Conservation (phyloP, 2,113 vertebrate species). For the Xyrauchen texanus region DNA sequence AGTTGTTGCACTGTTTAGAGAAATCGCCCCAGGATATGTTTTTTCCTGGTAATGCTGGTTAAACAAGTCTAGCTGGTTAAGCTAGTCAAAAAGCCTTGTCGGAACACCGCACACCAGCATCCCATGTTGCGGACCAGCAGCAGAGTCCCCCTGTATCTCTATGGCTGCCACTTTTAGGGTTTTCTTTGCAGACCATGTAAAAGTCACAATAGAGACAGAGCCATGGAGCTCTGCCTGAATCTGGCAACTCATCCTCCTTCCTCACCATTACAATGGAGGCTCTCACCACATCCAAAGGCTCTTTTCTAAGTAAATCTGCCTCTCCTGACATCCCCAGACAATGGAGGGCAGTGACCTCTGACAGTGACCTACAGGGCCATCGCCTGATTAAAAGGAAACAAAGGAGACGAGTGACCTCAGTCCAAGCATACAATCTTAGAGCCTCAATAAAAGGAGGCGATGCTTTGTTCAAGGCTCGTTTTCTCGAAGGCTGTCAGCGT, state of each 20-base stretch:
- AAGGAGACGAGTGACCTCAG: conserved; percentile 25
- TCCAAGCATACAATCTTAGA: conserved; percentile 35
- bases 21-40: too few species aligned
- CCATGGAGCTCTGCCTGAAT: neutral
- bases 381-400: conserved; percentile 37
- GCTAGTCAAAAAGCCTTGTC: too few species aligned
- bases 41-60: too few species aligned
- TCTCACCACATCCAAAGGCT: conserved; percentile 38
- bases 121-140: too few species aligned
- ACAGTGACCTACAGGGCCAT: conserved; percentile 10
- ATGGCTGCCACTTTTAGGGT: too few species aligned
- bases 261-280: conserved; percentile 22
- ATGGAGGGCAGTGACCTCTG: conserved; percentile 40
- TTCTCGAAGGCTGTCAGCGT: conserved; percentile 23
- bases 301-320: conserved; percentile 29
- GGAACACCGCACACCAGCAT: too few species aligned
- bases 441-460: neutral
- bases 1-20: too few species aligned
- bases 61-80: too few species aligned
- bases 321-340: conserved; percentile 27
- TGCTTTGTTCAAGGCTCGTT: conserved; percentile 5
- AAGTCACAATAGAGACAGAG: conserved; percentile 32
- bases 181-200: neutral
- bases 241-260: conserved; percentile 36
- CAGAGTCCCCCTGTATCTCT: too few species aligned